Conservation (phyloP, 2,888 invertebrate species). For the Folsomia manolachei region DNA sequence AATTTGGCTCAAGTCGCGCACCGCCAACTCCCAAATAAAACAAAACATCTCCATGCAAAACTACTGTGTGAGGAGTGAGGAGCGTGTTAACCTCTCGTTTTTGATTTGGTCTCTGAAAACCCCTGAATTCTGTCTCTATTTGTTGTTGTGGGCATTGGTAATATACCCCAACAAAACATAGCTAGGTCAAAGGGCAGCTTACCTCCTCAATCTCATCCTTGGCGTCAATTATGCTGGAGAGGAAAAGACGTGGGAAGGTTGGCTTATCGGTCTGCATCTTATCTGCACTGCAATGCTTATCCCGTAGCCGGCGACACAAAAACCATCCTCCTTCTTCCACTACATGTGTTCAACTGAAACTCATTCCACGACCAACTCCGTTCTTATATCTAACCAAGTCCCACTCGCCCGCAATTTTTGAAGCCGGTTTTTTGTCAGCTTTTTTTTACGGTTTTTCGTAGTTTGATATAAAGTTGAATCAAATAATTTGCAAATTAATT, state of each 20-base stretch:
- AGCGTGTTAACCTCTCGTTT: background rate
- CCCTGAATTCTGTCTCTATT: background rate
- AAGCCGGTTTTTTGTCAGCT: background rate
- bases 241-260: slow-evolving; percentile 42
- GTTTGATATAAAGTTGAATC: too few relatives aligned
- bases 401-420: background rate
- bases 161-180: background rate
- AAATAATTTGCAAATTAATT: background rate
- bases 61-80: too few relatives aligned
- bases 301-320: background rate
- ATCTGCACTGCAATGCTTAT: background rate
- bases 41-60: too few relatives aligned
- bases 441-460: background rate
- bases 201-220: slow-evolving; percentile 51
- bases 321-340: slow-evolving; percentile 34
- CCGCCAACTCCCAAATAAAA: too few relatives aligned
- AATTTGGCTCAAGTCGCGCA: too few relatives aligned
- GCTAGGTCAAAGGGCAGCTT: slow-evolving; percentile 12
- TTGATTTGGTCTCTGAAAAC: background rate
- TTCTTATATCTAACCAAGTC: background rate
- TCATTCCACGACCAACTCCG: slow-evolving; percentile 20
- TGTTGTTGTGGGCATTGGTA: background rate
- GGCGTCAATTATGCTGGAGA: slow-evolving; percentile 46
- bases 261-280: slow-evolving; percentile 20
- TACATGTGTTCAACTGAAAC: slow-evolving; percentile 45